These are phyloP conservation scores for Anseranas semipalmata DNA, from an alignment of 2,113 vertebrate species.

Conservation along the genomic window DNA sequence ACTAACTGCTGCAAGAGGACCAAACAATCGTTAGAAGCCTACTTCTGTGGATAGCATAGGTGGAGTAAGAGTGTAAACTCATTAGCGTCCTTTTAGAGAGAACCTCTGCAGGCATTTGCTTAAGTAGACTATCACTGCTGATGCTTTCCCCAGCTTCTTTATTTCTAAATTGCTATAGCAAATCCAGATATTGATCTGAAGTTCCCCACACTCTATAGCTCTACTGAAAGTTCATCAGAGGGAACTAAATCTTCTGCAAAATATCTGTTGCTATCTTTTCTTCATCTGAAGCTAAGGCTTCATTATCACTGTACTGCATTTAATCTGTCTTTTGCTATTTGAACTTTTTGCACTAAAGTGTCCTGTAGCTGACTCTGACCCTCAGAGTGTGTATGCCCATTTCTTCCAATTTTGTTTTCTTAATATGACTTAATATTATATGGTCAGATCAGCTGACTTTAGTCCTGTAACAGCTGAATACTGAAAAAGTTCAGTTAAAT, in stretches of 20 bases:
- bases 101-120: not conserved
- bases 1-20: constrained; percentile 24
- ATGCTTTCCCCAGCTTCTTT: not conserved
- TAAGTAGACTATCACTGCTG: not conserved
- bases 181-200: constrained; percentile 27
- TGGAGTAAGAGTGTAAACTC: not conserved
- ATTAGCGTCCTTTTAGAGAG: not conserved
- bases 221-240: constrained; percentile 5
- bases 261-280: not conserved
- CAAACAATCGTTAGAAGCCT: constrained; percentile 3
- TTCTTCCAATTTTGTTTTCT: not conserved
- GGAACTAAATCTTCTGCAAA: not conserved
- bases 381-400: not conserved
- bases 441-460: not conserved
- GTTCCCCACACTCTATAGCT: not conserved
- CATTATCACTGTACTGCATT: not conserved
- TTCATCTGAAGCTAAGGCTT: not conserved
- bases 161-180: not conserved
- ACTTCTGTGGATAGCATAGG: not conserved
- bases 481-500: not conserved
- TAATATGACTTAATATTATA: rapidly evolving
- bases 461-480: not conserved
- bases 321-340: not conserved
- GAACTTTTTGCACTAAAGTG: not conserved
- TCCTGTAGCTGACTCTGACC: not conserved